Conservation (phyloP, 2,797 vertebrate species). For the Crax fasciolata region DNA sequence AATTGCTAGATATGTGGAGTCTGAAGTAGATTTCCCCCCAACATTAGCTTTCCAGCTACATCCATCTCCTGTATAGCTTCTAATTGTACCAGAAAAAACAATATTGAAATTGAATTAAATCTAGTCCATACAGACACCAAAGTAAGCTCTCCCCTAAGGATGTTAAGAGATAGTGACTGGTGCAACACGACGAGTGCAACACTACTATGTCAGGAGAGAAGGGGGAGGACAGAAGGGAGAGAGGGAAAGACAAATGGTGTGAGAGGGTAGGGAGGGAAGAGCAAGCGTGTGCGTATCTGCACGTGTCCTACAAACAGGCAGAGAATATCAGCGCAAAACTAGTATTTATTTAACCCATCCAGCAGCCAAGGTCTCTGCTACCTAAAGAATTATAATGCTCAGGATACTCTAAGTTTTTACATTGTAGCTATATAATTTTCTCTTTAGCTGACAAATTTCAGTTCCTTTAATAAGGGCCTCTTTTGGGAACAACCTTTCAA, state of each 20-base stretch:
- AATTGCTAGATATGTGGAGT: neutral
- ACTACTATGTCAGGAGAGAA: neutral
- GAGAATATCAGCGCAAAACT: constrained; percentile 4
- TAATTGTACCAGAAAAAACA: neutral
- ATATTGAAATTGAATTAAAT: neutral
- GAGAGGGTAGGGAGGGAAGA: neutral
- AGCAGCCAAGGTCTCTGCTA: neutral
- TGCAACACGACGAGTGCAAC: neutral
- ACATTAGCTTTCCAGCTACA: neutral
- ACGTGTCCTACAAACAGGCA: neutral
- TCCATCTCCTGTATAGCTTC: neutral
- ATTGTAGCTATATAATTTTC: neutral
- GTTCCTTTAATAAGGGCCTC: neutral
- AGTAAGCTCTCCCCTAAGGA: neutral
- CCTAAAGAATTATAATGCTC: neutral
- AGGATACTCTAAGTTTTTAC: neutral
- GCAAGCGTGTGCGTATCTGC: neutral
- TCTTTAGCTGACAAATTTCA: neutral
- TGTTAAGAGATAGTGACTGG: neutral
- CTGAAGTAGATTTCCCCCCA: neutral
- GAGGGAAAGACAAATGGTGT: neutral
- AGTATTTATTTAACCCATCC: constrained; percentile 15
- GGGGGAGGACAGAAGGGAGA: no score
- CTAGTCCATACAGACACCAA: neutral
- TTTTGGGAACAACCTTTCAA: neutral